Evolutionary conservation across 2,797 vertebrate genomes (phyloP).

Genomic region (Onychomys leucogaster): DNA sequence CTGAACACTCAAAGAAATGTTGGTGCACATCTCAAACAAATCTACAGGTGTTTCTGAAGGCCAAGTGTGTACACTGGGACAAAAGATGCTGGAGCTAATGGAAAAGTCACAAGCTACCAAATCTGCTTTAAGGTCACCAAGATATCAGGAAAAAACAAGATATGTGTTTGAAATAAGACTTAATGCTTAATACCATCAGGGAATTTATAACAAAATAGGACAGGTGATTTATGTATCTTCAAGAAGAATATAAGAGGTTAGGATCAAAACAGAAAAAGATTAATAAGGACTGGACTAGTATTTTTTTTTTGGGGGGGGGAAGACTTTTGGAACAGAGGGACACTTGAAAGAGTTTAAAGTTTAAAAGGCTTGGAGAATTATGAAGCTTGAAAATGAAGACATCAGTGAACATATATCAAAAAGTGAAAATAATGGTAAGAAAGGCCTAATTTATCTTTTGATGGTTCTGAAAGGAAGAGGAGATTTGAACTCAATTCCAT

Average conservation of each 20-base stretch:
- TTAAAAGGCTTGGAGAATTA: background rate
- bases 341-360: background rate
- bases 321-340: background rate
- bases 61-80: background rate
- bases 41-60: constrained; percentile 54
- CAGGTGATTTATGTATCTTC: constrained; percentile 39
- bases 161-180: background rate
- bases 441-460: background rate
- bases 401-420: background rate
- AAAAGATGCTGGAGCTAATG: background rate
- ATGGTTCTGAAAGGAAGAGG: constrained; percentile 48
- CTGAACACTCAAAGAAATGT: constrained; percentile 21
- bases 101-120: background rate
- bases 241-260: constrained; percentile 16
- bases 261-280: constrained; percentile 38
- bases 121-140: background rate
- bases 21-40: constrained; percentile 56
- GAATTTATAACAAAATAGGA: background rate
- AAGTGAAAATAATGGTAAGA: background rate
- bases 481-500: constrained; percentile 28
- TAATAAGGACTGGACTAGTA: background rate
- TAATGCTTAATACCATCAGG: background rate
- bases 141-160: background rate
- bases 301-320: constrained; percentile 41
- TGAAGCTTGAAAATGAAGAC: constrained; percentile 2